A percentile compares a stretch with the other conserved stretches of the same genome.
Evolutionary conservation across 2,888 invertebrate genomes (phyloP).

Genomic region (Drosophila diplacantha): DNA sequence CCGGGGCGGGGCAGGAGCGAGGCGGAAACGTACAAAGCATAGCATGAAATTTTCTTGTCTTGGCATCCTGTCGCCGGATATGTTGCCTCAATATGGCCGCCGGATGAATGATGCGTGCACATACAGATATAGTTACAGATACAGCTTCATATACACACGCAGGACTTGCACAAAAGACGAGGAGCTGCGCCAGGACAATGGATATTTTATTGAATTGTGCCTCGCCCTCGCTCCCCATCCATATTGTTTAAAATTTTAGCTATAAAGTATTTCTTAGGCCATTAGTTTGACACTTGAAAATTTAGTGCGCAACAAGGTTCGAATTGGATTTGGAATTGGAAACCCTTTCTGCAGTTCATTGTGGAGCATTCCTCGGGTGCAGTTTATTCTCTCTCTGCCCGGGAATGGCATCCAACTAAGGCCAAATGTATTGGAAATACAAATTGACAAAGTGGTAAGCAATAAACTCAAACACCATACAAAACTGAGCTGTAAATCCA

Average conservation of each 20-base stretch:
- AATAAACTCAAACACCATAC: conserved; percentile 14
- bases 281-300: conserved; percentile 71
- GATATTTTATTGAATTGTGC: conserved; percentile 64
- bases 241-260: conserved; percentile 68
- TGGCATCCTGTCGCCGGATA: conserved; percentile 73
- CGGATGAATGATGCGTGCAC: conserved; percentile 69
- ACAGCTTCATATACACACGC: conserved; percentile 9
- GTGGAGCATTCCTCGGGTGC: conserved; percentile 26
- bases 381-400: conserved; percentile 31
- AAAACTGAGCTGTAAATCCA: neutral
- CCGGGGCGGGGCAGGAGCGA: conserved; percentile 4
- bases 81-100: conserved; percentile 73
- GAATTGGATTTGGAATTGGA: conserved; percentile 31
- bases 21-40: conserved; percentile 69
- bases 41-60: conserved; percentile 72
- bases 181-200: conserved; percentile 43
- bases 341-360: conserved; percentile 15
- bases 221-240: conserved; percentile 39
- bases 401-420: conserved; percentile 32
- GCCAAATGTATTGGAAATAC: conserved; percentile 55
- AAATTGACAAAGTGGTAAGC: conserved; percentile 43
- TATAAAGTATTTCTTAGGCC: conserved; percentile 70
- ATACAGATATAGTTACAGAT: conserved; percentile 34
- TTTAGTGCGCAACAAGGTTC: conserved; percentile 56
- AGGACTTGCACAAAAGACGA: conserved; percentile 18